Evolutionary conservation across 2,888 invertebrate species (phyloP).

Genomic region (Galeruca laticollis): DNA sequence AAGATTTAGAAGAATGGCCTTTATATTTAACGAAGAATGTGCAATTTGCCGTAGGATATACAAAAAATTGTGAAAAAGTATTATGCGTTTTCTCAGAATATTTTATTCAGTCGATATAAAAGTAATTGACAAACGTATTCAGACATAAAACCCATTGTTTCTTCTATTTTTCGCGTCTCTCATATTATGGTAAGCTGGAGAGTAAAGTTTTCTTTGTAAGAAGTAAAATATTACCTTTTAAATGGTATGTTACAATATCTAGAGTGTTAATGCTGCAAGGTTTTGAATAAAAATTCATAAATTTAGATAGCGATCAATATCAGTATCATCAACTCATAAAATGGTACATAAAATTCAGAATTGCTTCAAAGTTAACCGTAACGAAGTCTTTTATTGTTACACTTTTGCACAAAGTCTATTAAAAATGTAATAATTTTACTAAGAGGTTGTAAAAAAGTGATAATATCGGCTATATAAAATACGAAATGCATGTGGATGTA

Average conservation of each 20-base stretch:
- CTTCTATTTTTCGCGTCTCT: too few species aligned
- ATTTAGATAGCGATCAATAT: neutral
- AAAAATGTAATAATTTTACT: conserved; percentile 2
- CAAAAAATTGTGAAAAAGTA: too few species aligned
- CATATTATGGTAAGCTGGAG: too few species aligned
- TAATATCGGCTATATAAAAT: neutral
- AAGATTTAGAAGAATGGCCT: conserved; percentile 22
- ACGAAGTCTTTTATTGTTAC: neutral
- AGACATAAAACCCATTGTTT: too few species aligned
- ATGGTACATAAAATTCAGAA: neutral
- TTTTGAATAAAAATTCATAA: neutral
- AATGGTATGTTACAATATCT: too few species aligned
- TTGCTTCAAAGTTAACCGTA: neutral
- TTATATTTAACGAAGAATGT: too few species aligned
- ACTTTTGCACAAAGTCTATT: neutral
- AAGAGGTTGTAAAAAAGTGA: conserved; percentile 5
- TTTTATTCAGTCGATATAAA: too few species aligned
- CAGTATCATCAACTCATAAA: neutral
- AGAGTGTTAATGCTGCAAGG: neutral
- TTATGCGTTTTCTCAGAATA: too few species aligned
- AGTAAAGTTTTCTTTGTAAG: too few species aligned
- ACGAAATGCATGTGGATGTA: neutral
- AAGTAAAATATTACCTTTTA: too few species aligned
- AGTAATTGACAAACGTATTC: too few species aligned
- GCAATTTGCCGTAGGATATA: too few species aligned